phyloP scores from a whole-genome alignment of 2,888 invertebrate genomes.

The Ormyrus rosae region DNA sequence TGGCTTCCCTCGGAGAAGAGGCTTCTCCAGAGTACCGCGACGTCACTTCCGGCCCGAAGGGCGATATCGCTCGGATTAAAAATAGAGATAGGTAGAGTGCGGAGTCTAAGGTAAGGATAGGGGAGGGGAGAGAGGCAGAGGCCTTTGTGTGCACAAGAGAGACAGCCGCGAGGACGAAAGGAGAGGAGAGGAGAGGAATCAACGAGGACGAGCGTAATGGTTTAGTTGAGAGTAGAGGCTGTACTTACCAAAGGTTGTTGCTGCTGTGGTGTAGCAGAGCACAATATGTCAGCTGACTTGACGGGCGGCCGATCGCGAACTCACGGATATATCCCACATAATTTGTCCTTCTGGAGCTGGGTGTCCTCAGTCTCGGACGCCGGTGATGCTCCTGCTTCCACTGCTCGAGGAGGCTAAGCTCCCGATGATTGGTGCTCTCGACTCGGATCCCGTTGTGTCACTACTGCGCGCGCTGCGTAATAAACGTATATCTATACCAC shows the following conservation, averaged over 20 bases:
- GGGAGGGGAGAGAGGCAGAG: no score
- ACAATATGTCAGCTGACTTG: slow-evolving; percentile 77
- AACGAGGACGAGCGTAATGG: not conserved
- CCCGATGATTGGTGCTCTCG: not conserved
- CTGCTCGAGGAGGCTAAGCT: not conserved
- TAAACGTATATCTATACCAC: no score
- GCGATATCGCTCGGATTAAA: slow-evolving; percentile 14
- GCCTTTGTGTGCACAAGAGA: not conserved
- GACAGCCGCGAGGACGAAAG: not conserved
- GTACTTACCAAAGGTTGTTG: slow-evolving; percentile 54
- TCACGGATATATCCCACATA: slow-evolving; percentile 72
- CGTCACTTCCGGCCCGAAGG: slow-evolving; percentile 24
- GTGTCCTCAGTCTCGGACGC: not conserved
- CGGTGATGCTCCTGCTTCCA: not conserved
- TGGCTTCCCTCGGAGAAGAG: no score
- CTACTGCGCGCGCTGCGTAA: not conserved
- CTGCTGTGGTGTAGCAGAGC: slow-evolving; percentile 72
- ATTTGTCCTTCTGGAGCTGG: slow-evolving; percentile 59
- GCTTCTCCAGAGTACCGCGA: not conserved
- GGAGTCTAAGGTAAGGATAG: no score
- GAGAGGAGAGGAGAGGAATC: slow-evolving; percentile 6
- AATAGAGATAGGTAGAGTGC: slow-evolving; percentile 6
- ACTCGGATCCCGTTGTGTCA: not conserved
- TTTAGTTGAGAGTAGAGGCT: not conserved
- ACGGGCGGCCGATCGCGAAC: slow-evolving; percentile 72